These are phyloP conservation scores for Aurelia sp. DNA, from an alignment of 30 jellyfish, hydroid and myxozoan genomes.

Conservation along the genomic window DNA sequence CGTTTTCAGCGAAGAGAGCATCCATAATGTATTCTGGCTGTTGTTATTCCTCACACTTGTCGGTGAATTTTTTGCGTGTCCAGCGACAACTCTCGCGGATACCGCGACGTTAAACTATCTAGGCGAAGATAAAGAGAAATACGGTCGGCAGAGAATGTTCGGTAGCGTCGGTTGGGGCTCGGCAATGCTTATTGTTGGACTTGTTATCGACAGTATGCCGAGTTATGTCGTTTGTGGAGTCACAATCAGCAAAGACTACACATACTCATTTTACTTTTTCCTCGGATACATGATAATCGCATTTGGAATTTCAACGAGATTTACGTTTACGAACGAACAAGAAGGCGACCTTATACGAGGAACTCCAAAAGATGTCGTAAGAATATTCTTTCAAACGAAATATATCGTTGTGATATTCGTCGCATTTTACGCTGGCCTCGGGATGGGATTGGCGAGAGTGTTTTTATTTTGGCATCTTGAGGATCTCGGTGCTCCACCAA, in stretches of 20 bases:
- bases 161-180: conserved; percentile 99
- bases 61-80: conserved; percentile 98
- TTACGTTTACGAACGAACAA: conserved; percentile 74
- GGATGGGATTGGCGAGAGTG: conserved; percentile 99
- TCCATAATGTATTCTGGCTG: conserved; percentile 95
- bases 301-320: conserved; percentile 79
- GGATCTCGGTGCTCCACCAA: conserved; percentile 99
- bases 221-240: conserved; percentile 92
- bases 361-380: conserved; percentile 86
- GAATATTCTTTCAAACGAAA: conserved; percentile 72
- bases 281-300: conserved; percentile 94
- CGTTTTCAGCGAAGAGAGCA: conserved; percentile 97
- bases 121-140: conserved; percentile 93
- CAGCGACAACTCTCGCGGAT: conserved; percentile 99
- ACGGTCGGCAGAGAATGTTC: conserved; percentile 99
- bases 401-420: conserved; percentile 83
- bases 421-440: conserved; percentile 99
- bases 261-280: conserved; percentile 92
- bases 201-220: conserved; percentile 95
- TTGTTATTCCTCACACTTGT: conserved; percentile 90
- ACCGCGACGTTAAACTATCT: conserved; percentile 94
- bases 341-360: conserved; percentile 67
- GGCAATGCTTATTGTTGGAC: conserved; percentile 98
- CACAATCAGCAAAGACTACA: conserved; percentile 92
- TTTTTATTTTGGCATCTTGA: conserved; percentile 98